Evolutionary conservation across 2,797 vertebrate genomes (phyloP).

Genomic region (Gymnodraco acuticeps): DNA sequence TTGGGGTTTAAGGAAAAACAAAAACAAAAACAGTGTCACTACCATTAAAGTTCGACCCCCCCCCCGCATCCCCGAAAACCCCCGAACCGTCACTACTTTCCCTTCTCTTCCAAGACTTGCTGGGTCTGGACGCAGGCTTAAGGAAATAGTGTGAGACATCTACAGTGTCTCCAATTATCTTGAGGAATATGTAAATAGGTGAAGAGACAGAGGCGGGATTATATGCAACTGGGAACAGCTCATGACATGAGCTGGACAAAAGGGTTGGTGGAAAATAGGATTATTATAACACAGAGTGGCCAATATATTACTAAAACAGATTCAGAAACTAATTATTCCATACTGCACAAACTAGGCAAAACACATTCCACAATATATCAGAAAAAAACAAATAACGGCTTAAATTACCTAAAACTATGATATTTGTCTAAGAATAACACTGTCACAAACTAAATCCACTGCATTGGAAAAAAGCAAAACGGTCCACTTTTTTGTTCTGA

Average conservation of each 20-base stretch:
- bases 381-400: not conserved
- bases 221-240: conserved; percentile 75
- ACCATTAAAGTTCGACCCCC: conserved; percentile 59
- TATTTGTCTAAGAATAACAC: conserved; percentile 6
- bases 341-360: conserved; percentile 19
- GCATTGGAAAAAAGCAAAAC: conserved; percentile 48
- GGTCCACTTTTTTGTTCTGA: conserved; percentile 56
- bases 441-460: conserved; percentile 42
- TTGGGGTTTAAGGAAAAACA: conserved; percentile 81
- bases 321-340: conserved; percentile 39
- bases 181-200: conserved; percentile 80
- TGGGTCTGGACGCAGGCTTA: conserved; percentile 65
- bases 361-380: not conserved
- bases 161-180: conserved; percentile 75
- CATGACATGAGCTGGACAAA: conserved; percentile 76
- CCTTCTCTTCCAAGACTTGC: conserved; percentile 58
- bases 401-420: not conserved
- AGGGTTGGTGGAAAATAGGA: conserved; percentile 76
- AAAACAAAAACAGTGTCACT: conserved; percentile 84
- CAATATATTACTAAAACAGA: conserved; percentile 47
- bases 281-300: conserved; percentile 69
- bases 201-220: conserved; percentile 77
- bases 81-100: conserved; percentile 52
- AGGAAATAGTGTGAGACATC: conserved; percentile 74
- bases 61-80: conserved; percentile 27